These are phyloP conservation scores for Pyxicephalus adspersus DNA, from an alignment of 2,113 vertebrate species.

Conservation along the genomic window DNA sequence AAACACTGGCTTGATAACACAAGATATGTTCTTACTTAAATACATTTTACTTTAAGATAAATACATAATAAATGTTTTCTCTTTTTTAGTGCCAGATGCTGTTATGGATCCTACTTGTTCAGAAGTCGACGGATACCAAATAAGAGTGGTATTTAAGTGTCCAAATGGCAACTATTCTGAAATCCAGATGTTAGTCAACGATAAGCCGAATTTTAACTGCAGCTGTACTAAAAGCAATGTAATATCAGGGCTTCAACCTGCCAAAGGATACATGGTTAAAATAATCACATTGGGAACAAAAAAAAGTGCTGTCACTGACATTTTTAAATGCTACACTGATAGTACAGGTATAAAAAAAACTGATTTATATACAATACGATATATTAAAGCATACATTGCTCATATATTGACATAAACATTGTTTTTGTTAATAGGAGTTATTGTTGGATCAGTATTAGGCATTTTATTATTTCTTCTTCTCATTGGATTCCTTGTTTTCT, in stretches of 20 bases:
- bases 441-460: constrained; percentile 33
- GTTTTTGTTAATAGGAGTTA: constrained; percentile 36
- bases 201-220: not conserved
- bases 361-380: too few species aligned
- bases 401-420: not conserved
- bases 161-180: not conserved
- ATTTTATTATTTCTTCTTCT: constrained; percentile 40
- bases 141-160: not conserved
- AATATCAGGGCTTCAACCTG: not conserved
- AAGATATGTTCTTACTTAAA: too few species aligned
- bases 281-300: constrained; percentile 21
- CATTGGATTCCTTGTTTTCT: constrained; percentile 41
- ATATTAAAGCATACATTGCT: not conserved
- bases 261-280: constrained; percentile 14
- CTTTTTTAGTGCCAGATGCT: constrained; percentile 34
- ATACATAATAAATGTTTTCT: not conserved
- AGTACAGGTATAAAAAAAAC: constrained; percentile 27
- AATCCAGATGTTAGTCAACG: not conserved
- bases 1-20: too few species aligned
- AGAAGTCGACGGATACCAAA: not conserved
- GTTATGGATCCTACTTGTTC: not conserved
- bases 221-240: not conserved
- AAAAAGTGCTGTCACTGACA: accelerated
- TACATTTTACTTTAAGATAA: too few species aligned
- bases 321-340: not conserved